Evolutionary conservation across 2,113 vertebrate species (phyloP).

Genomic region (Mormoops blainvillei): DNA sequence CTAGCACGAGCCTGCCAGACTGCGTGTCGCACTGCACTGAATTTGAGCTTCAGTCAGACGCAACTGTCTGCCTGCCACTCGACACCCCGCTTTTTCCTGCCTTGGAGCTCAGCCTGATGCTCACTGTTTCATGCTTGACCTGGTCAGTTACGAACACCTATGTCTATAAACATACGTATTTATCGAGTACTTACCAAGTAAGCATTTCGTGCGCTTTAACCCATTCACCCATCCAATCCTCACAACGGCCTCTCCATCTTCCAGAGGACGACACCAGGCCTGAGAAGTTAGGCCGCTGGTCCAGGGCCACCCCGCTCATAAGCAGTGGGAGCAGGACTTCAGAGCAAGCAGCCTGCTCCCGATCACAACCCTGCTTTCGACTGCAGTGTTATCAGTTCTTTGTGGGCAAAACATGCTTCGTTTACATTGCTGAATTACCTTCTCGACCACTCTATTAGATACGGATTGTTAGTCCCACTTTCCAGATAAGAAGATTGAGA

Average conservation of each 20-base stretch:
- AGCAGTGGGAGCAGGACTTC: neutral
- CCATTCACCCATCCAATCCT: neutral
- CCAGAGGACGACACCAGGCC: neutral
- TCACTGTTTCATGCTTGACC: neutral
- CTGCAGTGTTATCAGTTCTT: neutral
- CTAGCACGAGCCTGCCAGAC: neutral
- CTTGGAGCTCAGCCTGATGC: neutral
- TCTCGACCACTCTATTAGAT: neutral
- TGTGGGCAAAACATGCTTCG: neutral
- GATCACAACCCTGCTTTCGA: neutral
- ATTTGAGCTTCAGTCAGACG: neutral
- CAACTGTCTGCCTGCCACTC: neutral
- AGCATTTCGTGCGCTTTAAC: neutral
- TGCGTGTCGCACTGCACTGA: neutral
- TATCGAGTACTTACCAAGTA: neutral
- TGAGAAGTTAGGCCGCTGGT: neutral
- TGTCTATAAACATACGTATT: neutral
- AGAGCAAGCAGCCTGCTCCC: neutral
- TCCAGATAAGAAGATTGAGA: neutral
- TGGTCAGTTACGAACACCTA: neutral
- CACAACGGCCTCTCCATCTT: neutral
- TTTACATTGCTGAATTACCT: neutral
- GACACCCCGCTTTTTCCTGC: neutral
- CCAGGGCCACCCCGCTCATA: neutral
- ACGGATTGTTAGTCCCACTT: neutral